Base-by-base conservation (phyloP, 2,888 invertebrate genomes). In the Oegoconia quadripuncta region DNA sequence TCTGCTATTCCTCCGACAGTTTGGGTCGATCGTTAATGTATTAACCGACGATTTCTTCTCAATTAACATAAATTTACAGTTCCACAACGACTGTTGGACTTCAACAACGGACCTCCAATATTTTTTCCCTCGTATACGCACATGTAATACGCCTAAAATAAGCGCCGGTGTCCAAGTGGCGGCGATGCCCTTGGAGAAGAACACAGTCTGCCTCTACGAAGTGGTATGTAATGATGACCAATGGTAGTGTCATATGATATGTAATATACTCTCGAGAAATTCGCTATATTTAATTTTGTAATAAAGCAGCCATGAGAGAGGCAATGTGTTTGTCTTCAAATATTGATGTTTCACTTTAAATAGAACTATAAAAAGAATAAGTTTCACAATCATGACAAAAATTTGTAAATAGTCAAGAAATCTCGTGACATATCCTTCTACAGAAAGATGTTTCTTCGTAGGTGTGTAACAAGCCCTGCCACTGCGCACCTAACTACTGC, bases 91-190 rank as follows among this genome's bases (percentile, higher is more conserved):
- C 48, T 48, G 44, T 25, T 62, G 66, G 41, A 80, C 83, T 9
- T 88, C 88, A 3, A 86, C 87, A 3, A 74, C 82, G 13, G 87
- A 88, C 44, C 63, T 88, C 14, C 64, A 66, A 34, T 79, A 75
- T 46, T 87, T 87, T 55, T 74, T 55, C 39, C 80, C 79, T 3
- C 48, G 45, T 23, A 35, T 68, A 14, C 67, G 65, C 20, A 43
- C 46, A 20, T 42, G 41, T 15, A 50, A 59, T 14, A 61, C 54
- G 13, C 37, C 46, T 15, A 38, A 28, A 8, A 31, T 42, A 13
- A 47, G 52, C 33, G 61, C 64, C 4, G 47, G 55, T 9, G 57
- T 67, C 2, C 78, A 77, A 55, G 60, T 66, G 18, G 55, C 64
- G 3, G 22, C 37, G 12, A 44, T 40, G 14, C 49, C 48, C 2